These are phyloP conservation scores for Macrophya annulata DNA, from an alignment of 2,888 invertebrate genomes.

Conservation along the genomic window DNA sequence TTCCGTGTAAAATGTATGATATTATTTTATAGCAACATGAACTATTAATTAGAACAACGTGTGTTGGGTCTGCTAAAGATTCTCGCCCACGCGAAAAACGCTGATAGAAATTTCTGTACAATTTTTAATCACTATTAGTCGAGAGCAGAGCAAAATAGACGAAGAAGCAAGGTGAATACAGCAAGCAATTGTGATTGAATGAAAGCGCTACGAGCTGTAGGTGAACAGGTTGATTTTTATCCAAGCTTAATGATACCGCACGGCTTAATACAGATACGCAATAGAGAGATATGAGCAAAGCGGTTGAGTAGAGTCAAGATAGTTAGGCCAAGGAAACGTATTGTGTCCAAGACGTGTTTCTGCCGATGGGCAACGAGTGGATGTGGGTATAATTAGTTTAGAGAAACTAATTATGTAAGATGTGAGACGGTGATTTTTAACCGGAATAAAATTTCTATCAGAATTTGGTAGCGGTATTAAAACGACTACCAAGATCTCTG, in stretches of 20 bases:
- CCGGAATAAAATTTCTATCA: background rate
- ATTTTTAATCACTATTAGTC: background rate
- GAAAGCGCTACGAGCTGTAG: constrained; percentile 38
- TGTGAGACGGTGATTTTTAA: background rate
- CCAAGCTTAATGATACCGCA: constrained; percentile 38
- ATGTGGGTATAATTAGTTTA: constrained; percentile 41
- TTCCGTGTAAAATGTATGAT: background rate
- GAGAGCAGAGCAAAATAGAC: background rate
- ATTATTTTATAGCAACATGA: background rate
- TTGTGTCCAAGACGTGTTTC: constrained; percentile 19
- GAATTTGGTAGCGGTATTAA: background rate
- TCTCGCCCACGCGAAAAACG: background rate
- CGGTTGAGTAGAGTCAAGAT: background rate
- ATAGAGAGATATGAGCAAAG: constrained; percentile 2
- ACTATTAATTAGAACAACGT: constrained; percentile 22
- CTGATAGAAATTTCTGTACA: background rate
- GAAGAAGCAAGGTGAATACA: constrained; percentile 6
- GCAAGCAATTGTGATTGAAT: constrained; percentile 44
- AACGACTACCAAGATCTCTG: background rate
- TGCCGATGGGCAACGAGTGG: background rate
- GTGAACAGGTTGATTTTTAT: constrained; percentile 47
- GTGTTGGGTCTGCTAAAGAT: background rate
- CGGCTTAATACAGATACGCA: constrained; percentile 42
- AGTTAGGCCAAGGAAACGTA: constrained; percentile 26
- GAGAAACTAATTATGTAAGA: background rate